Evolutionary conservation across 2,888 invertebrate species (phyloP).

Genomic region (Polia nebulosa): DNA sequence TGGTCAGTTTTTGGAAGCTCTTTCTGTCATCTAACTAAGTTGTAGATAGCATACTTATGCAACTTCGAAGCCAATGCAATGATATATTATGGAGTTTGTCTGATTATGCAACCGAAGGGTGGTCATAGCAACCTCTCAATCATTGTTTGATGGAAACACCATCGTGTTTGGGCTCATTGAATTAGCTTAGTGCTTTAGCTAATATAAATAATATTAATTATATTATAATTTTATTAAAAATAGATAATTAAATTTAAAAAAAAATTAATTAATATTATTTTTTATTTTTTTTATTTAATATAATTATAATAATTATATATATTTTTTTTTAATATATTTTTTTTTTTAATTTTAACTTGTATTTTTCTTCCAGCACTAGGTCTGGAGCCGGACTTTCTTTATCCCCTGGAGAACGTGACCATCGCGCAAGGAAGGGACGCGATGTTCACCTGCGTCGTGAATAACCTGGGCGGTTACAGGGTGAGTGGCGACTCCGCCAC

Average conservation of each 20-base stretch:
- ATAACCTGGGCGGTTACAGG: constrained; percentile 96
- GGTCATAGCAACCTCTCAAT: not conserved
- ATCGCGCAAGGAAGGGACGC: constrained; percentile 96
- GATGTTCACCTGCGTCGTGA: constrained; percentile 96
- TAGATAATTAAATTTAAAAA: too few relatives aligned
- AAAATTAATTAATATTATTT: too few relatives aligned
- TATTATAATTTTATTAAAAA: too few relatives aligned
- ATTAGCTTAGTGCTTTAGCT: too few relatives aligned
- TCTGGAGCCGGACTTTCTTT: constrained; percentile 95
- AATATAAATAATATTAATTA: too few relatives aligned
- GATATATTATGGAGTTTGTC: not conserved
- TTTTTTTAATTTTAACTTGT: not conserved
- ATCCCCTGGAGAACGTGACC: constrained; percentile 95
- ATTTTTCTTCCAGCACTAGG: constrained; percentile 92
- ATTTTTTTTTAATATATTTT: not conserved
- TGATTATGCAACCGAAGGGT: not conserved
- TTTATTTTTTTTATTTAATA: too few relatives aligned
- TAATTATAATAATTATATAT: too few relatives aligned
- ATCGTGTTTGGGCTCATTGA: too few relatives aligned
- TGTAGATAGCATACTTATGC: too few relatives aligned
- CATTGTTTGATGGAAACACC: not conserved
- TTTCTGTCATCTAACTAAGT: too few relatives aligned
- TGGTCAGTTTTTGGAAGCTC: too few relatives aligned
- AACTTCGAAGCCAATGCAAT: not conserved
- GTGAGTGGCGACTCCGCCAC: constrained; percentile 97